These are phyloP conservation scores for Pygathrix nemaeus DNA, from an alignment of 2,113 vertebrate genomes.

Conservation along the genomic window DNA sequence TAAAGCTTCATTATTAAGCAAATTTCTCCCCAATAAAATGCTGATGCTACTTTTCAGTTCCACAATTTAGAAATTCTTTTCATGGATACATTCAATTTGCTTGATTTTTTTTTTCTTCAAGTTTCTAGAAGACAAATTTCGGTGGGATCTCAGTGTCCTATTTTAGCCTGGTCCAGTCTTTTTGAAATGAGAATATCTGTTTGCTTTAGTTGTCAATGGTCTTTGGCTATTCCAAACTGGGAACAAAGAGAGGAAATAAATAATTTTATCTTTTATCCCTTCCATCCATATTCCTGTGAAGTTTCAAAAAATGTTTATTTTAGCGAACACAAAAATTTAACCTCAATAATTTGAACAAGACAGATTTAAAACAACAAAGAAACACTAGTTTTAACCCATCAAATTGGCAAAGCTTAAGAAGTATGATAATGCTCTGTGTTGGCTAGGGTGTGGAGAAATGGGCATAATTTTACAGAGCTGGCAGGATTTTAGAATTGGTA, in stretches of 20 bases:
- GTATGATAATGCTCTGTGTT: neutral
- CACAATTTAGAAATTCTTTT: slow-evolving; percentile 30
- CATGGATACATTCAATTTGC: neutral
- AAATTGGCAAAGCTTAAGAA: neutral
- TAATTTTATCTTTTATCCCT: neutral
- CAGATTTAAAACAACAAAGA: slow-evolving; percentile 1
- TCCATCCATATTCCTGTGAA: neutral
- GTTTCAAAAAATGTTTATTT: neutral
- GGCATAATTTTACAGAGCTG: neutral
- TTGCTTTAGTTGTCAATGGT: neutral
- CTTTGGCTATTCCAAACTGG: neutral
- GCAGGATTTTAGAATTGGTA: neutral
- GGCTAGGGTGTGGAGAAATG: neutral
- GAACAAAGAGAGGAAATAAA: neutral
- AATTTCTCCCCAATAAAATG: slow-evolving; percentile 16
- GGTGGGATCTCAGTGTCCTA: neutral
- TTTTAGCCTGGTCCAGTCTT: neutral
- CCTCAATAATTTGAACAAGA: neutral
- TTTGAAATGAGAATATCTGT: neutral
- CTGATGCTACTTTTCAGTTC: neutral
- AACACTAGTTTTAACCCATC: neutral
- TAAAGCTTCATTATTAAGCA: slow-evolving; percentile 61
- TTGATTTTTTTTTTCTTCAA: neutral
- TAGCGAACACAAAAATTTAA: neutral
- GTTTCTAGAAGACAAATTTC: neutral